phyloP scores from a whole-genome alignment of 1,140 invertebrate genomes.

The Marisa cornuarietis region DNA sequence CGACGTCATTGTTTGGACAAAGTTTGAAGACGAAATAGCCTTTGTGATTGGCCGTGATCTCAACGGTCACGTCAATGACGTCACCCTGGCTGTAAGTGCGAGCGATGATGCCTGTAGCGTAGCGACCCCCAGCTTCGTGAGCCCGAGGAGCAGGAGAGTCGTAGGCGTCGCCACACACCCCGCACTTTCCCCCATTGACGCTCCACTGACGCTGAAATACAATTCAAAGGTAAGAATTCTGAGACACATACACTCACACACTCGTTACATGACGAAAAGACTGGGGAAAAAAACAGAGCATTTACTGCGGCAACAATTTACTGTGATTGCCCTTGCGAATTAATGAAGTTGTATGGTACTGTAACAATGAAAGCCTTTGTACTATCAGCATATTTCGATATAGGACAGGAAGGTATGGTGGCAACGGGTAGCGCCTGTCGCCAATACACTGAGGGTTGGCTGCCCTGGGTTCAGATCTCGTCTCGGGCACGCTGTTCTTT shows the following conservation, averaged over 20 bases:
- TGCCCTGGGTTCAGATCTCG: too few species aligned
- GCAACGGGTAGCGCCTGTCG: too few species aligned
- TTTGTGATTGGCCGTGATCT: constrained; percentile 46
- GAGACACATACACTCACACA: too few species aligned
- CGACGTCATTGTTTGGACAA: constrained; percentile 63
- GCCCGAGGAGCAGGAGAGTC: constrained; percentile 76
- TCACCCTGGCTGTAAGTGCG: constrained; percentile 41
- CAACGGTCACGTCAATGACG: constrained; percentile 28
- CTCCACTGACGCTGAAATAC: constrained; percentile 10
- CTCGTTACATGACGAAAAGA: neutral
- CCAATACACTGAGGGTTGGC: too few species aligned
- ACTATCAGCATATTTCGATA: too few species aligned
- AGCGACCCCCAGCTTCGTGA: constrained; percentile 86
- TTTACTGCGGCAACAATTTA: too few species aligned
- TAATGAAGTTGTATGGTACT: too few species aligned
- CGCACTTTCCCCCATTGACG: constrained; percentile 80
- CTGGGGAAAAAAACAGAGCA: too few species aligned
- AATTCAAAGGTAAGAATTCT: neutral
- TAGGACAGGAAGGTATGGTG: too few species aligned
- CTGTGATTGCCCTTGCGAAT: too few species aligned
- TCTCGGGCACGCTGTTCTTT: too few species aligned
- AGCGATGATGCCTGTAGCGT: constrained; percentile 70
- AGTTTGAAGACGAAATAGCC: constrained; percentile 55
- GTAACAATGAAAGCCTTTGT: too few species aligned
- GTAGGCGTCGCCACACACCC: constrained; percentile 88